Evolutionary conservation across 2,113 vertebrate species (phyloP).

Genomic region (Guaruba guarouba): DNA sequence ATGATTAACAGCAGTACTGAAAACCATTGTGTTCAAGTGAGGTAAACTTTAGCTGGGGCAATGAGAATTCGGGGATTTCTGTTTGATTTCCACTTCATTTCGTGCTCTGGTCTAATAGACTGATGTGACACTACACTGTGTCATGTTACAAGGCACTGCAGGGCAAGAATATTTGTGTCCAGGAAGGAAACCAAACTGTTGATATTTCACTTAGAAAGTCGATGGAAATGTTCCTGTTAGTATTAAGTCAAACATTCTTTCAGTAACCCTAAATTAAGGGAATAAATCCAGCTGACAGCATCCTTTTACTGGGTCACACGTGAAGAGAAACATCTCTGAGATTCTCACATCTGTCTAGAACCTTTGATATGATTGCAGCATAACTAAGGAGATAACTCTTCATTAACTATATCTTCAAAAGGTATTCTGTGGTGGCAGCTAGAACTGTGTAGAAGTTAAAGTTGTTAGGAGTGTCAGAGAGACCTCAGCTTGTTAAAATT

Average conservation of each 20-base stretch:
- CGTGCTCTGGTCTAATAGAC: not conserved
- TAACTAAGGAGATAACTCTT: not conserved
- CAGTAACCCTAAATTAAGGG: not conserved
- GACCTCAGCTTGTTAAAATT: not conserved
- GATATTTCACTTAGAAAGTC: not conserved
- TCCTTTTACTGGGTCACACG: conserved; percentile 28
- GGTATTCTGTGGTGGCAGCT: not conserved
- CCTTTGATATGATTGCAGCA: not conserved
- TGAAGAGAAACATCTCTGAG: not conserved
- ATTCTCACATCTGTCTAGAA: not conserved
- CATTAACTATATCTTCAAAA: not conserved
- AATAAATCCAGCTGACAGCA: conserved; percentile 28
- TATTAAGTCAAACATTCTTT: not conserved
- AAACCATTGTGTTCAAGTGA: not conserved
- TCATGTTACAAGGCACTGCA: not conserved
- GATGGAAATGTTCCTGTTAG: not conserved
- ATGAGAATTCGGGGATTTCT: not conserved
- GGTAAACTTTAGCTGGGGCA: not conserved
- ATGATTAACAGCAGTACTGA: not conserved
- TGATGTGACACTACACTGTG: not conserved
- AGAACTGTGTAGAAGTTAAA: not conserved
- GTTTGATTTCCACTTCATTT: not conserved
- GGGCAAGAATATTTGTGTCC: rapidly evolving
- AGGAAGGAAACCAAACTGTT: not conserved
- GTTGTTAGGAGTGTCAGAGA: not conserved